Evolutionary conservation across 2,797 vertebrate genomes (phyloP), one percentile per base, ranked within the genome.

Genomic region (Delichon dasypus): DNA sequence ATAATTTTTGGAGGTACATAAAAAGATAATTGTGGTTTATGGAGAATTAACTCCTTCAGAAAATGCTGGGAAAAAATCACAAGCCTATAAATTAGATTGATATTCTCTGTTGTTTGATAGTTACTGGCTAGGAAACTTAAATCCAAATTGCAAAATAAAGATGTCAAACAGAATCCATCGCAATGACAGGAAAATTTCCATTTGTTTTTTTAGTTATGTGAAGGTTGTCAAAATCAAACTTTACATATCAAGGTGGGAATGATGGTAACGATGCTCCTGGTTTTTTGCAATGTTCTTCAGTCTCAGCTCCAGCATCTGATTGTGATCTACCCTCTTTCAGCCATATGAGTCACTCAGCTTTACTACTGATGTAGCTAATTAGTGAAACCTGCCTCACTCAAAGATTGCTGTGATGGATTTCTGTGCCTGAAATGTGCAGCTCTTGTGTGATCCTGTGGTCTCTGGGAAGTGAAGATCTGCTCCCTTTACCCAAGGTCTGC

Each of bases 1-100:
- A 60, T 76, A 11, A 77, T 75, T 91, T 93, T 67, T 95, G 38
- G 44, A 81, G 66, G 32, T 32, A 72, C 19, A 88, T 72, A 58
- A 85, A 90, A 88, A 88, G 20, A 75, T 85, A 85, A 68, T 47
- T 71, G 6, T 80, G n/a, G 88, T 90, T 91, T 65, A 68, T 88
- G 68, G 4, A 7, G 47, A 89, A 92, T 58, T 88, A 77, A 74
- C 32, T 89, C 30, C 17, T 48, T 77, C 25, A 54, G 50, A 89
- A 92, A 92, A 80, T 72, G 25, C 20, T 58, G 10, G 27, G 36
- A 70, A 93, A 93, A 50, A 42, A 36, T 34, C 29, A 42, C 2
- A 5, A 34, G 10, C 48, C 16, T 51, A 47, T 48, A 68, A 83
- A 77, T 36, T 29, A 68, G 9, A 68, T 66, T 38, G 57, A 45